Evolutionary conservation across 2,888 invertebrate species (phyloP).

Genomic region (Tillus elongatus): DNA sequence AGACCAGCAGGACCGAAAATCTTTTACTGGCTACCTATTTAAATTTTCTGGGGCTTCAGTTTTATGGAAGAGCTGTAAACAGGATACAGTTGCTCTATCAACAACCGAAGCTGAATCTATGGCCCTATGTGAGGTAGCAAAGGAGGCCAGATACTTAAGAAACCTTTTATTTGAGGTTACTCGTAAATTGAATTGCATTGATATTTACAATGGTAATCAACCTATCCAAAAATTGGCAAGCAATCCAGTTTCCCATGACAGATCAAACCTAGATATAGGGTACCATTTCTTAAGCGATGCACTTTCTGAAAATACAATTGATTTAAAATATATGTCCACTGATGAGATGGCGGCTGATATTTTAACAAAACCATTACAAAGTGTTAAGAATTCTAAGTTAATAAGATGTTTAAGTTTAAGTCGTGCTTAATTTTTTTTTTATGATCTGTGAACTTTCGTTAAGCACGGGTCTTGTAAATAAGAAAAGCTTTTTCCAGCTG

Average conservation of each 20-base stretch:
- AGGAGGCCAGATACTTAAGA: slow-evolving; percentile 22
- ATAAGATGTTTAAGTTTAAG: slow-evolving; percentile 5
- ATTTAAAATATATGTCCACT: slow-evolving; percentile 14
- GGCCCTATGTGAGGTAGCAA: slow-evolving; percentile 21
- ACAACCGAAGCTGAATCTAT: slow-evolving; percentile 28
- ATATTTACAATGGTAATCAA: slow-evolving; percentile 20
- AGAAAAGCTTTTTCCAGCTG: too few relatives aligned
- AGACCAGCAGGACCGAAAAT: background rate
- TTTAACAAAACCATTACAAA: slow-evolving; percentile 15
- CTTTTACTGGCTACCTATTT: background rate
- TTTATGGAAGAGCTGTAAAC: slow-evolving; percentile 3
- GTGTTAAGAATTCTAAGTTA: slow-evolving; percentile 9
- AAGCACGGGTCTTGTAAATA: slow-evolving; percentile 10
- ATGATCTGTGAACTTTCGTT: slow-evolving; percentile 9
- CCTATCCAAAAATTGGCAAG: slow-evolving; percentile 18
- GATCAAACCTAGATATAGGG: slow-evolving; percentile 20
- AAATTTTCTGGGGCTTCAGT: slow-evolving; percentile 2
- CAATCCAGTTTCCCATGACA: slow-evolving; percentile 17
- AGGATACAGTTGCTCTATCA: slow-evolving; percentile 22
- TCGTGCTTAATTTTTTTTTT: slow-evolving; percentile 4
- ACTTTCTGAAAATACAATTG: slow-evolving; percentile 10
- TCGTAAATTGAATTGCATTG: slow-evolving; percentile 8
- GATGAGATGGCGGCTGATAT: slow-evolving; percentile 19
- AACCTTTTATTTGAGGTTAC: slow-evolving; percentile 17
- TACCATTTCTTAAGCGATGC: slow-evolving; percentile 19